Evolutionary conservation across 2,113 vertebrate genomes (phyloP).

Genomic region (Glaucidium brasilianum): DNA sequence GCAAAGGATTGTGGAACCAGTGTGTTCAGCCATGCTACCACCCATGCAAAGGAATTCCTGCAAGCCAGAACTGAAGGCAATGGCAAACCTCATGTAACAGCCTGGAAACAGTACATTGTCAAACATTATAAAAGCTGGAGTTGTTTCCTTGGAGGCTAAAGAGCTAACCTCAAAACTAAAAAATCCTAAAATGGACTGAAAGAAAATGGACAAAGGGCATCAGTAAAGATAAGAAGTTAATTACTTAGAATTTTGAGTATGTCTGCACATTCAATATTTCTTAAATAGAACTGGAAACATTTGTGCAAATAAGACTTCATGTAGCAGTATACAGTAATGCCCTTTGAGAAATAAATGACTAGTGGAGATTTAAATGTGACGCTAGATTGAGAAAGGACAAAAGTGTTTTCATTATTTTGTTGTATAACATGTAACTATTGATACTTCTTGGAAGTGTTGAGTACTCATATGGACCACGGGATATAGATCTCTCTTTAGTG

Average conservation of each 20-base stretch:
- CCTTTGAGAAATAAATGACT: neutral
- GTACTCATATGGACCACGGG: neutral
- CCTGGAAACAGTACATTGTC: neutral
- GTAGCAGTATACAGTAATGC: neutral
- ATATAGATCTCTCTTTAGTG: neutral
- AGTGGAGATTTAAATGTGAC: neutral
- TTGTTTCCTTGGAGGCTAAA: neutral
- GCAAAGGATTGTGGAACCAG: neutral
- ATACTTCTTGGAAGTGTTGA: neutral
- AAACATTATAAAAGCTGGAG: neutral
- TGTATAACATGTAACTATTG: neutral
- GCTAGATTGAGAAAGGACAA: neutral
- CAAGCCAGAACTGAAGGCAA: neutral
- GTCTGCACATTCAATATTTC: neutral
- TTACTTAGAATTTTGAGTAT: neutral
- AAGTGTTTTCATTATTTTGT: neutral
- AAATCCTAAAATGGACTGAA: neutral
- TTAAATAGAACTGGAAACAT: neutral
- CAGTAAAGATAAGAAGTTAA: neutral
- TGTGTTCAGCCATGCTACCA: neutral
- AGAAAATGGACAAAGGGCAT: neutral
- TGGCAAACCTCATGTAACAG: neutral
- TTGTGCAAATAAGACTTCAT: neutral
- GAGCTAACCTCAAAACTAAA: neutral
- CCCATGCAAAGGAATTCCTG: neutral